Evolutionary conservation across 2,113 vertebrate species (phyloP), one percentile per base, ranked within the genome.

Genomic region (Gavia stellata): DNA sequence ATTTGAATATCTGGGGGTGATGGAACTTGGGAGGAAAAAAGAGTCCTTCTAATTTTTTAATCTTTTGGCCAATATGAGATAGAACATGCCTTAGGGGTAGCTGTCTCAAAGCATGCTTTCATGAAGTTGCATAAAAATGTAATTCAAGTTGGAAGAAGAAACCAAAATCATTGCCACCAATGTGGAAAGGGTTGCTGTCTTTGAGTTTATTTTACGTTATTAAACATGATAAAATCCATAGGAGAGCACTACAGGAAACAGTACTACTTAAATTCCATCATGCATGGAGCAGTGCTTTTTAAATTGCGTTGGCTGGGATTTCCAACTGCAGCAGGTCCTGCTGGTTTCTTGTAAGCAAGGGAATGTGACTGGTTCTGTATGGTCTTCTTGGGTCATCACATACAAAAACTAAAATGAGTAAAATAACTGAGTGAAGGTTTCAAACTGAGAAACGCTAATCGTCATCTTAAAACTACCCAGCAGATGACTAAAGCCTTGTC

Each of bases 1-100:
- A 38, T 73, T 53, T 79, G 18, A 45, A 2, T 67, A 72, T 44
- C 16, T 56, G 23, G 17, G 42, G 28, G 6, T 0, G 0, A 44
- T 23, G 28, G 1, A 9, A 3, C 13, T 33, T 66, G 42, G 4
- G 62, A 28, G 25, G 24, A 15, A 26, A 58, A 33, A 55, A 47
- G 12, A 38, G 3, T 59, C 31, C 50, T 45, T 74, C 34, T 66
- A 42, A 25, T 61, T 66, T 73, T 82, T 78, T 49, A 44, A n/a
- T 62, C 14, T 42, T 79, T 66, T 71, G 42, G 7, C 26, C 31
- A 36, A 14, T 49, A 28, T 1, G 1, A 66, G 40, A 33, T 66
- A 47, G 34, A 66, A 47, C 8, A 56, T 79, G 36, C 34, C 31
- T 20, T 70, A 36, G n/a, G 45, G 17, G 12, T 61, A 56, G 14